phyloP scores from a whole-genome alignment of 1,140 invertebrate species.

The Heliconius eleuchia region DNA sequence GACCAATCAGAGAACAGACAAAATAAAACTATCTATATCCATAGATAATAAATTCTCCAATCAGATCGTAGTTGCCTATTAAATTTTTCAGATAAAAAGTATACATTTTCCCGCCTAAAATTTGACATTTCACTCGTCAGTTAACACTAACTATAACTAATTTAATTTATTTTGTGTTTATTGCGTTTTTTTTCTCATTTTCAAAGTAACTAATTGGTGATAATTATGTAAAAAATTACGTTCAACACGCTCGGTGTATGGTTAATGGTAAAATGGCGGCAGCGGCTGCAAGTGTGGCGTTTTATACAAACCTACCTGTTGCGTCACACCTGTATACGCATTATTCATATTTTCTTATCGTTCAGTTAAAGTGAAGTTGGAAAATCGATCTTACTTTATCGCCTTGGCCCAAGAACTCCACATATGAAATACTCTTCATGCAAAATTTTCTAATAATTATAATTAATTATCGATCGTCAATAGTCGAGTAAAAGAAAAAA shows the following conservation, averaged over 20 bases:
- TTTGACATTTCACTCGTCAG: constrained; percentile 51
- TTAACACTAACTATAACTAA: constrained; percentile 43
- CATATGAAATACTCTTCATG: not conserved
- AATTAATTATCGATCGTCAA: not conserved
- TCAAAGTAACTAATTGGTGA: constrained; percentile 47
- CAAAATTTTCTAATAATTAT: not conserved
- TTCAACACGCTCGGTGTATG: constrained; percentile 48
- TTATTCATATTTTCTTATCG: constrained; percentile 73
- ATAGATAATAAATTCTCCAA: constrained; percentile 54
- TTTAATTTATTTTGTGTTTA: not conserved
- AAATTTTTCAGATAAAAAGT: constrained; percentile 40
- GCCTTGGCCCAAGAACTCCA: not conserved
- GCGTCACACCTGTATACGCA: constrained; percentile 69
- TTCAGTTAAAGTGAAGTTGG: constrained; percentile 46
- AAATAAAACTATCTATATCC: constrained; percentile 36
- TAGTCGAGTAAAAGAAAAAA: not conserved
- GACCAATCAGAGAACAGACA: constrained; percentile 67
- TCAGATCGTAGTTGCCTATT: constrained; percentile 39
- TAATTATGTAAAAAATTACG: constrained; percentile 58
- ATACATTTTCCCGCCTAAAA: constrained; percentile 50
- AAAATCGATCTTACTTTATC: constrained; percentile 49
- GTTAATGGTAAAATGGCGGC: constrained; percentile 69
- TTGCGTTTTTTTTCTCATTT: not conserved
- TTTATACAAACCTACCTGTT: constrained; percentile 74
- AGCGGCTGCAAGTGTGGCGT: constrained; percentile 51